Conservation (phyloP, 2,888 invertebrate species). For the Diaphora mendica region DNA sequence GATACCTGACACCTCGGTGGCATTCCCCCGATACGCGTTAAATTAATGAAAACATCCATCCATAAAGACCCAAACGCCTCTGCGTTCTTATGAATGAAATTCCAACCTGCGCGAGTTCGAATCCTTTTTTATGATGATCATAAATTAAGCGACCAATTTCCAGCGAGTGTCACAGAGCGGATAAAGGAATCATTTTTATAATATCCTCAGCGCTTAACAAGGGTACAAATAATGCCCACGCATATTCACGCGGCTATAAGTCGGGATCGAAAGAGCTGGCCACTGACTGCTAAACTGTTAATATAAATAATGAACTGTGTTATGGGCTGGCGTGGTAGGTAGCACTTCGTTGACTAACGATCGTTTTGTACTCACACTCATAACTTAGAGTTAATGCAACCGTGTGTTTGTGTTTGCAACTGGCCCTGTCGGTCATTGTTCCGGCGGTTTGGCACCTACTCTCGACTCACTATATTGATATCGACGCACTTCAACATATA, state of each 20-base stretch:
- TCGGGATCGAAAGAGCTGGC: slow-evolving; percentile 76
- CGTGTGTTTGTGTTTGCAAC: slow-evolving; percentile 33
- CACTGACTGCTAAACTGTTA: slow-evolving; percentile 86
- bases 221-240: slow-evolving; percentile 86
- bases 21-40: slow-evolving; percentile 76
- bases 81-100: slow-evolving; percentile 87
- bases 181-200: slow-evolving; percentile 87
- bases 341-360: slow-evolving; percentile 82
- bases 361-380: slow-evolving; percentile 74
- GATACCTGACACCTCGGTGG: slow-evolving; percentile 79
- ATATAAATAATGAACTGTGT: slow-evolving; percentile 86
- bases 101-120: slow-evolving; percentile 82
- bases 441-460: slow-evolving; percentile 48
- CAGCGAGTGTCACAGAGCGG: slow-evolving; percentile 84
- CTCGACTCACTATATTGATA: slow-evolving; percentile 47
- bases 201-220: slow-evolving; percentile 86
- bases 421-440: slow-evolving; percentile 52
- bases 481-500: slow-evolving; percentile 36
- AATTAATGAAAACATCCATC: slow-evolving; percentile 86
- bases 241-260: slow-evolving; percentile 84
- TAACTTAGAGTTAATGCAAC: slow-evolving; percentile 61
- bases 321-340: slow-evolving; percentile 80
- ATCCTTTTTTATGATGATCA: slow-evolving; percentile 85
- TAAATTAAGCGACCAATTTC: slow-evolving; percentile 86
- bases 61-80: slow-evolving; percentile 86